Conservation (phyloP, 2,113 vertebrate species). For the Astur gentilis region DNA sequence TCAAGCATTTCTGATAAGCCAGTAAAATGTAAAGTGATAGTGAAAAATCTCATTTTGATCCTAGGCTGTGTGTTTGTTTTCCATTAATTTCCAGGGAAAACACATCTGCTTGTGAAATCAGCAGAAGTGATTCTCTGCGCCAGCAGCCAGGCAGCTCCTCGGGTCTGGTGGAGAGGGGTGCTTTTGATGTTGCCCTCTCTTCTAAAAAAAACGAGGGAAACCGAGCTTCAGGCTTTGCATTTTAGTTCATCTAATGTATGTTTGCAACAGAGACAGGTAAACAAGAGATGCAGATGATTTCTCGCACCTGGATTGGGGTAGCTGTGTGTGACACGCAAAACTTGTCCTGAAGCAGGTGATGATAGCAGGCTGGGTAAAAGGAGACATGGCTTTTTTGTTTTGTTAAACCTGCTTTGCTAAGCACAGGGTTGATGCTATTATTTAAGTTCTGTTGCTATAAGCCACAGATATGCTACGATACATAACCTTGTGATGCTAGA, state of each 20-base stretch:
- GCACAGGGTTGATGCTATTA: not conserved
- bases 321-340: accelerated
- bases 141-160: not conserved
- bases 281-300: accelerated
- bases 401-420: not conserved
- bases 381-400: not conserved
- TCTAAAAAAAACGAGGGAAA: not conserved
- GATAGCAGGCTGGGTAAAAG: not conserved
- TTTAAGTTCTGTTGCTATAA: not conserved
- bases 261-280: not conserved
- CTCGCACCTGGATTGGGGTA: accelerated
- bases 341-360: not conserved
- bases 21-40: not conserved
- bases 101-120: accelerated
- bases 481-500: accelerated
- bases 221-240: not conserved
- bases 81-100: not conserved
- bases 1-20: not conserved
- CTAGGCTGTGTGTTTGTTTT: not conserved
- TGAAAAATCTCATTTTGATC: not conserved
- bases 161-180: not conserved
- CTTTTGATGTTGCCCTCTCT: no score
- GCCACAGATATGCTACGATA: accelerated
- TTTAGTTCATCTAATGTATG: not conserved
- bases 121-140: not conserved